Conservation (phyloP, 2,888 invertebrate genomes). For the Drosophila neutralis region DNA sequence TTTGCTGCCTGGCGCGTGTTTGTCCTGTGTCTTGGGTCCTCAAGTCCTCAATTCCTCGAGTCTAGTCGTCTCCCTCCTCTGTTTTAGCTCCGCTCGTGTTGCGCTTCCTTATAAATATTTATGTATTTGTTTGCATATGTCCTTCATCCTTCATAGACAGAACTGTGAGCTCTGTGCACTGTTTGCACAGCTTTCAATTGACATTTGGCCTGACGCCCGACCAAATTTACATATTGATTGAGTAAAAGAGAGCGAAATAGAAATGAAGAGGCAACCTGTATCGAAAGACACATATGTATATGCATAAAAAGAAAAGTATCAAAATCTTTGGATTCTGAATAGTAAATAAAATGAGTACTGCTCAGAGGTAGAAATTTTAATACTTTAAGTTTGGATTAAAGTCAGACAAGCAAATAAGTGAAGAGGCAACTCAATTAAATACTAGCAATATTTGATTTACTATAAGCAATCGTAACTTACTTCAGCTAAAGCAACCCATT, state of each 20-base stretch:
- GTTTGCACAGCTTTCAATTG: conserved; percentile 74
- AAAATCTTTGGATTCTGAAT: neutral
- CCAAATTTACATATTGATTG: conserved; percentile 57
- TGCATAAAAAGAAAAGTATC: neutral
- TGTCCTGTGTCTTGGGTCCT: conserved; percentile 45
- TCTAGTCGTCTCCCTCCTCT: neutral
- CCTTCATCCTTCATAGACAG: conserved; percentile 36
- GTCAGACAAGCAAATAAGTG: neutral
- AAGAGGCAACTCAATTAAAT: neutral
- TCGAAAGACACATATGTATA: neutral
- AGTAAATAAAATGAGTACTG: neutral
- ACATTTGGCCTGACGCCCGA: conserved; percentile 55
- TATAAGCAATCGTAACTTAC: neutral
- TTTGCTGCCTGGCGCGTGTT: conserved; percentile 62
- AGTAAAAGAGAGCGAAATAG: neutral
- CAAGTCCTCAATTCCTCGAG: neutral
- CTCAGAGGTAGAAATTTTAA: too few species aligned
- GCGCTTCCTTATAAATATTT: conserved; percentile 60
- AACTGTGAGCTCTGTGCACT: conserved; percentile 12
- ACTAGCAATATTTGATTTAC: neutral
- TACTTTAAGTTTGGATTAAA: neutral
- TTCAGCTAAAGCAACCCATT: neutral
- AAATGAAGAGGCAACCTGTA: neutral
- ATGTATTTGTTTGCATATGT: conserved; percentile 66
- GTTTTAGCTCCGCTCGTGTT: conserved; percentile 2